A percentile compares a stretch with the other conserved stretches of the same genome.
These are phyloP conservation scores for Rhodophaea formosa DNA, from an alignment of 2,888 invertebrate genomes.

Conservation along the genomic window DNA sequence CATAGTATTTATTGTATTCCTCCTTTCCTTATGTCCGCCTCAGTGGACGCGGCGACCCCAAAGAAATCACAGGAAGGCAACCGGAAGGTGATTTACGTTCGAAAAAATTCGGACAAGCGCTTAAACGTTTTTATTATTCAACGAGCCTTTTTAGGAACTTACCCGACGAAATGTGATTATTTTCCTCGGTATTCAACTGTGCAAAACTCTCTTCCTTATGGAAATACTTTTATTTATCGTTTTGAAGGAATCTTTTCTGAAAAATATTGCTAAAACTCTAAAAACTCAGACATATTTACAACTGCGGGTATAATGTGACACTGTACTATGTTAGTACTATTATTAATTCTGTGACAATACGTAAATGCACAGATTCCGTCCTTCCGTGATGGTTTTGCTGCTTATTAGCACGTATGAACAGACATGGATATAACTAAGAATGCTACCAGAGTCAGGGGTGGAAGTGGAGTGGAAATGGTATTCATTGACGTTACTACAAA, in stretches of 20 bases:
- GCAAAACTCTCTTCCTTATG: neutral
- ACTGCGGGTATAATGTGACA: neutral
- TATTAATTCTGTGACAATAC: too few species aligned
- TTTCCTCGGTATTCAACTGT: neutral
- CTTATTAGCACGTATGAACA: too few species aligned
- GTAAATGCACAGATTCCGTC: too few species aligned
- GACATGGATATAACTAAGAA: too few species aligned
- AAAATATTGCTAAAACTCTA: too few species aligned
- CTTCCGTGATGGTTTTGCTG: too few species aligned
- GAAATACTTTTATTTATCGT: neutral
- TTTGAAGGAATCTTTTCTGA: neutral
- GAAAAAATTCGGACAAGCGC: slow-evolving; percentile 13
- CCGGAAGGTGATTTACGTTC: slow-evolving; percentile 12
- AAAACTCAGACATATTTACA: neutral
- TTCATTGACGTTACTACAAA: too few species aligned
- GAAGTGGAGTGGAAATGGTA: too few species aligned
- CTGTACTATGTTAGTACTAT: too few species aligned
- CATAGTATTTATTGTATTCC: too few species aligned
- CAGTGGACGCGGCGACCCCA: neutral
- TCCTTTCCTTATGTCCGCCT: neutral
- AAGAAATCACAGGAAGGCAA: slow-evolving; percentile 10
- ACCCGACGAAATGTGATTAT: slow-evolving; percentile 1
- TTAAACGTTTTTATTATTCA: slow-evolving; percentile 17
- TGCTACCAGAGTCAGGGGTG: too few species aligned
- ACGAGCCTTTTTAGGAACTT: slow-evolving; percentile 2